Evolutionary conservation across 2,113 vertebrate species (phyloP).

Genomic region (Otis tarda): DNA sequence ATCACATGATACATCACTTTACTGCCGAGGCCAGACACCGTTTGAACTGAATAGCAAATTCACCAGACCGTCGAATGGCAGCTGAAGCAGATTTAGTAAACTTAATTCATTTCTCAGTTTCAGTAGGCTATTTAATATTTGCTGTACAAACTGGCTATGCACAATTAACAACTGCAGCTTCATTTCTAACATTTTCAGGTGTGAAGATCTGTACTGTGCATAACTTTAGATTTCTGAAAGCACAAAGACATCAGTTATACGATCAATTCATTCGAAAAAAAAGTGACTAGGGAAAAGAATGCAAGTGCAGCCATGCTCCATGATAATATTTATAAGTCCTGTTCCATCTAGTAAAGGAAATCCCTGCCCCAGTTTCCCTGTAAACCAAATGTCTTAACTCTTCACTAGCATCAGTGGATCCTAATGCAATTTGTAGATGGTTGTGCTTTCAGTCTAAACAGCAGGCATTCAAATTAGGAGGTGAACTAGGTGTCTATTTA

Average conservation of each 20-base stretch:
- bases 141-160: not conserved
- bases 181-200: not conserved
- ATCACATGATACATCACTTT: not conserved
- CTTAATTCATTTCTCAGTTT: not conserved
- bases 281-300: not conserved
- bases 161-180: not conserved
- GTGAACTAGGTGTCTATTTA: not conserved
- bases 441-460: not conserved
- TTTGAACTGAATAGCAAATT: not conserved
- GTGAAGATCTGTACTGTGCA: not conserved
- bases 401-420: not conserved
- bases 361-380: not conserved
- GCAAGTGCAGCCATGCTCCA: not conserved
- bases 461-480: not conserved
- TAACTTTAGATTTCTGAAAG: not conserved
- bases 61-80: not conserved
- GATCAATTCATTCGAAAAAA: not conserved
- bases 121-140: not conserved
- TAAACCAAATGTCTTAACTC: not conserved
- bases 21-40: not conserved
- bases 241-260: not conserved
- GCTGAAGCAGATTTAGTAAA: not conserved
- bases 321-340: not conserved
- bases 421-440: not conserved
- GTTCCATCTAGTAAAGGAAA: not conserved